Evolutionary conservation across 2,113 vertebrate species (phyloP), one percentile per base, ranked within the genome.

Genomic region (Coracopsis vasa): DNA sequence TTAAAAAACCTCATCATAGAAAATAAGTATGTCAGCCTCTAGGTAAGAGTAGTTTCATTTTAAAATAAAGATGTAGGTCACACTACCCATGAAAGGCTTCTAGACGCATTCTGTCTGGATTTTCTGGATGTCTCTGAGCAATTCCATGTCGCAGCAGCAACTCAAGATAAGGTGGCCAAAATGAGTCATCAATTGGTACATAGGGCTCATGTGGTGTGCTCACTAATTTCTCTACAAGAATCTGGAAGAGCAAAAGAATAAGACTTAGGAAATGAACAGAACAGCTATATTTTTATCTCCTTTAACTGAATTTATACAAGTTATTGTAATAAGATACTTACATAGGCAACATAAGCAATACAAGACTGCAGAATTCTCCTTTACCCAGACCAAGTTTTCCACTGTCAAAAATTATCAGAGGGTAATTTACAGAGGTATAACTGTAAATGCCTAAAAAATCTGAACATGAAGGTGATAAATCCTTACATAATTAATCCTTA

Each of bases 161-260:
- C 95, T 99, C 99, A 50, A 98, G 67, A 45, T 99, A 99, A 9
- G 99, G 99, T 5, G 98, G 98, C 99, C 99, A 99, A 94, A 99
- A 99, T 1, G 98, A 98, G 31, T 98, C 94, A 58, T 71, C 94
- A 48, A 99, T 93, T 3, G 80, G 94, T 78, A 99, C 31, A 23
- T 99, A 99, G 33, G 99, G 99, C 47, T 99, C 98, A 47, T 99
- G 98, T n/a, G 99, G 99, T n/a, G 97, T 98, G 24, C 17, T 92
- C 50, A 99, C 48, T 47, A 95, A 82, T 95, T 98, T 98, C 90
- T 98, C 98, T 94, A 99, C 98, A 88, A 99, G 98, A 37, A 95
- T 91, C 99, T 99, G 98, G n/a, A 96, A 96, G 25, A 94, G 17
- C 33, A 90, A 92, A 87, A 90, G 11, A 19, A 37, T 31, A 67